Conservation (phyloP, 2,113 vertebrate species). For the Ophthalmolycus amberensis region DNA sequence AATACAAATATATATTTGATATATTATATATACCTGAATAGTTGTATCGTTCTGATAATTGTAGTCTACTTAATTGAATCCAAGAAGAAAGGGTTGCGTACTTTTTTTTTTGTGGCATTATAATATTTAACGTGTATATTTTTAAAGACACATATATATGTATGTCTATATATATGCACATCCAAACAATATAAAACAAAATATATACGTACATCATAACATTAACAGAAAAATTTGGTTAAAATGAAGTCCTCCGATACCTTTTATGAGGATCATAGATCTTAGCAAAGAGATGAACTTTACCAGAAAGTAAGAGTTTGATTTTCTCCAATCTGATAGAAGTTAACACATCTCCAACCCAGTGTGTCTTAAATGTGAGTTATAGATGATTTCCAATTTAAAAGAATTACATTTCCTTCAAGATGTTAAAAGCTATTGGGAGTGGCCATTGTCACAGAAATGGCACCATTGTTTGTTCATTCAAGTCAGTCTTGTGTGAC, state of each 20-base stretch:
- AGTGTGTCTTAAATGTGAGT: too few relatives aligned
- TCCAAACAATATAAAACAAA: not conserved
- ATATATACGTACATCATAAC: not conserved
- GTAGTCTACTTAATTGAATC: too few relatives aligned
- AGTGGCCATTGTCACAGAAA: too few relatives aligned
- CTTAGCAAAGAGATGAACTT: not conserved
- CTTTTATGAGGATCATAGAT: not conserved
- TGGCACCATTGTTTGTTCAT: not conserved
- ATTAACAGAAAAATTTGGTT: not conserved
- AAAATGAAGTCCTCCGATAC: not conserved
- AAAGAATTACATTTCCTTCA: too few relatives aligned
- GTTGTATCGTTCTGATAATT: too few relatives aligned
- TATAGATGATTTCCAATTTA: too few relatives aligned
- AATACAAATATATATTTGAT: not conserved
- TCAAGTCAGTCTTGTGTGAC: not conserved
- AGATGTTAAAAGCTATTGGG: too few relatives aligned
- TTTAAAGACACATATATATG: not conserved
- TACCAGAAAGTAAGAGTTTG: not conserved
- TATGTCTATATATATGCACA: not conserved
- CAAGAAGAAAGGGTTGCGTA: too few relatives aligned
- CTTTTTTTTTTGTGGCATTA: not conserved
- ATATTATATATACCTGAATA: too few relatives aligned
- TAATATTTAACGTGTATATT: not conserved
- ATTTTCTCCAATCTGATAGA: not conserved
- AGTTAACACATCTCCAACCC: too few relatives aligned